Evolutionary conservation across 2,888 invertebrate species (phyloP).

Genomic region (Tethea ocularis): DNA sequence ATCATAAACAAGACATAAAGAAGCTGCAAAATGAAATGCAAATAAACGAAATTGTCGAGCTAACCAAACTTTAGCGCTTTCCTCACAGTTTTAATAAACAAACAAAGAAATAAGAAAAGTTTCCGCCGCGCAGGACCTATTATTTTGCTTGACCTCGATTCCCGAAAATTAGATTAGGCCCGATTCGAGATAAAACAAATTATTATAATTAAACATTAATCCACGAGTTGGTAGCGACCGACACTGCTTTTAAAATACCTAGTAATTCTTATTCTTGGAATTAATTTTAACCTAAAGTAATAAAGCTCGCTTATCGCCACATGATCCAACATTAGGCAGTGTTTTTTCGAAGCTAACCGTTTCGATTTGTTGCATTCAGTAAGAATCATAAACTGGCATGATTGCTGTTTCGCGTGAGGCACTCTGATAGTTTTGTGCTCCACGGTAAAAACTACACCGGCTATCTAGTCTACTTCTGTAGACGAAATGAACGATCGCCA

Average conservation of each 20-base stretch:
- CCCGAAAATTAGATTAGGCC: conserved; percentile 41
- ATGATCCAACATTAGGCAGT: conserved; percentile 20
- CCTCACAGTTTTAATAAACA: conserved; percentile 70
- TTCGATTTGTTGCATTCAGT: conserved; percentile 69
- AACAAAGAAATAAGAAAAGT: conserved; percentile 67
- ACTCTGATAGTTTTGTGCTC: conserved; percentile 59
- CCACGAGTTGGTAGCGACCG: conserved; percentile 23
- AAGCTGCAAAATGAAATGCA: conserved; percentile 65
- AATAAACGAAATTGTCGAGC: conserved; percentile 68
- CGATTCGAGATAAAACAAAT: conserved; percentile 33
- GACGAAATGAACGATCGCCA: conserved; percentile 56
- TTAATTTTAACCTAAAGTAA: conserved; percentile 25
- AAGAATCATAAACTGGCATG: conserved; percentile 59
- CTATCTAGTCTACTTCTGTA: conserved; percentile 41
- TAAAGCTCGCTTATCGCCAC: conserved; percentile 34
- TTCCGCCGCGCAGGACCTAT: conserved; percentile 45
- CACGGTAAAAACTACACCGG: conserved; percentile 47
- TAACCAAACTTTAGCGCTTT: conserved; percentile 63
- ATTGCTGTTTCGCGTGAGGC: conserved; percentile 73
- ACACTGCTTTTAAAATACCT: conserved; percentile 13
- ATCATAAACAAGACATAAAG: conserved; percentile 64
- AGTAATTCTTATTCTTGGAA: neutral
- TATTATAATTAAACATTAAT: conserved; percentile 23
- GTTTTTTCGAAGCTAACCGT: conserved; percentile 32
- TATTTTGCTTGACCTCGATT: conserved; percentile 59